Percentiles rank a stretch among this genome's conserved stretches.
These are phyloP conservation scores for Actinopyga echinites DNA, from an alignment of 53 echinoderm and acorn worm species.

Conservation along the genomic window DNA sequence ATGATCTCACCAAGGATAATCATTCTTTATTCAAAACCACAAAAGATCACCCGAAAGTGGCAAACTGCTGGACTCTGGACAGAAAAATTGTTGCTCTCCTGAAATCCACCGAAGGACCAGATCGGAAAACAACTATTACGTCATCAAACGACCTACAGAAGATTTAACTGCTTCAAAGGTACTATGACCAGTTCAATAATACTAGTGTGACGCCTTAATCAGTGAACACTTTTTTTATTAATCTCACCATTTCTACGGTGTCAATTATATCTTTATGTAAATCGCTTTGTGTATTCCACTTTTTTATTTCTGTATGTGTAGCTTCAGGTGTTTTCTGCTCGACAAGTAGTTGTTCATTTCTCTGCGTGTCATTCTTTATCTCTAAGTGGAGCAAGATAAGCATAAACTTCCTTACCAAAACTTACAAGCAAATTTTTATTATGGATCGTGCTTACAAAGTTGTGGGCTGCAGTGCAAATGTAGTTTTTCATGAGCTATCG, in stretches of 20 bases:
- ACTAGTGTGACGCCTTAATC: background rate
- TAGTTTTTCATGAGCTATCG: background rate
- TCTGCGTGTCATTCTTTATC: background rate
- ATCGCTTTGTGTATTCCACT: background rate
- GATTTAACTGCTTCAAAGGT: background rate
- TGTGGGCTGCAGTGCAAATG: background rate
- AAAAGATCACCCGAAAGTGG: background rate
- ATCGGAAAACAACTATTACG: too few species aligned
- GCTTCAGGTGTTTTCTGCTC: background rate
- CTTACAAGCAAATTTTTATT: background rate
- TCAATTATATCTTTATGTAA: too few species aligned
- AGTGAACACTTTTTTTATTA: too few species aligned
- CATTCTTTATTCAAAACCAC: too few species aligned
- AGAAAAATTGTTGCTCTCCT: background rate
- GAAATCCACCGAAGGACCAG: background rate
- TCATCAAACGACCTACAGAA: too few species aligned
- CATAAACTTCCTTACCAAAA: background rate
- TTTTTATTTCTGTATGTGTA: background rate
- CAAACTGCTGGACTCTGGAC: conserved; percentile 7
- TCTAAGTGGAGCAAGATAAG: background rate
- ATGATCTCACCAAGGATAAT: background rate
- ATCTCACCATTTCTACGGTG: too few species aligned
- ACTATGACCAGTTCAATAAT: background rate
- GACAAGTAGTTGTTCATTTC: background rate
- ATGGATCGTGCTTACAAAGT: background rate